A percentile compares a stretch with the other conserved stretches of the same genome.
Conservation (phyloP, 92 coral and sea anemone species). For the Zoanthus sociatus region DNA sequence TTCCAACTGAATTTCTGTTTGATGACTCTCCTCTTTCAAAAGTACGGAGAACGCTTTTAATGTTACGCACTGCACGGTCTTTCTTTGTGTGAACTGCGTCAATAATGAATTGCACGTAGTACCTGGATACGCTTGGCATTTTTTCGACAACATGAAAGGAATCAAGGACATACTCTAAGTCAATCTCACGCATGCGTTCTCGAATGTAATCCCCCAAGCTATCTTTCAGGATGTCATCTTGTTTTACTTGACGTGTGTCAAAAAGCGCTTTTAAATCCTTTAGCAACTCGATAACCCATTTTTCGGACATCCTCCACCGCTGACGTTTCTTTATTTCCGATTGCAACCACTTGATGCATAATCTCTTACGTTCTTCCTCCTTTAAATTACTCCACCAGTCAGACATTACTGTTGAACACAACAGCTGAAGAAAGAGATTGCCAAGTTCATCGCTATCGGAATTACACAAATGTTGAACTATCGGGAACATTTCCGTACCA, state of each 20-base stretch:
- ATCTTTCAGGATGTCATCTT: constrained; percentile 10
- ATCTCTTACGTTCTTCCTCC: background rate
- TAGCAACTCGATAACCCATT: background rate
- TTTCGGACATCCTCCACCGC: background rate
- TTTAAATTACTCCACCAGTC: constrained; percentile 5
- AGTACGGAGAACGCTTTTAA: constrained; percentile 10
- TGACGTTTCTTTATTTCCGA: background rate
- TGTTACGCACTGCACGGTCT: background rate
- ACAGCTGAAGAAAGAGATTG: background rate
- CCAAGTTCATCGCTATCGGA: background rate
- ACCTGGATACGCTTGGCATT: constrained; percentile 3
- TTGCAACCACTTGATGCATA: constrained; percentile 27
- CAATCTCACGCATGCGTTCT: constrained; percentile 18
- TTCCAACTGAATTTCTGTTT: background rate
- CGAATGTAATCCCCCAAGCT: background rate
- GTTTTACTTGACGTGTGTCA: background rate
- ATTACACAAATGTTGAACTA: background rate
- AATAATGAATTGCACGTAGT: constrained; percentile 10
- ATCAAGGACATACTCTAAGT: background rate
- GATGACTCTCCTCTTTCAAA: background rate
- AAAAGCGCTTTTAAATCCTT: background rate
- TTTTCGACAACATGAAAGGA: constrained; percentile 5
- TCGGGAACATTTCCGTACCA: background rate
- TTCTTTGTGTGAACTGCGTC: background rate
- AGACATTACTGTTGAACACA: background rate